Evolutionary conservation across 2,888 invertebrate species (phyloP), one percentile per base, ranked within the genome.

Genomic region (Tupiocoris notatus): DNA sequence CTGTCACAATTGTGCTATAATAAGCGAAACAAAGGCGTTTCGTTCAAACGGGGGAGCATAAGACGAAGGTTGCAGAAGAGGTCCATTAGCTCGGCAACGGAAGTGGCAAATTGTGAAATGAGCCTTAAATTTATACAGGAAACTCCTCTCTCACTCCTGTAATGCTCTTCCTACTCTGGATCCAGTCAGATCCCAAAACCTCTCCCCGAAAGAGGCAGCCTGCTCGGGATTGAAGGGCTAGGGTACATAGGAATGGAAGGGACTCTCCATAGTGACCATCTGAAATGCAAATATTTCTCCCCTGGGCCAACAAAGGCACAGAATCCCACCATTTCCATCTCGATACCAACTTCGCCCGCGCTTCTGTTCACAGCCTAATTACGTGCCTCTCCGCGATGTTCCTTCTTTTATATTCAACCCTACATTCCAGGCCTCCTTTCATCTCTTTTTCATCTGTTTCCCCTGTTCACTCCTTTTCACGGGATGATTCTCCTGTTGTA

Each of bases 231-330:
- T 67, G 67, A 67, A 57, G 67, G 20, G 67, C 56, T 39, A 54
- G n/a, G 39, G 39, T 39, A 39, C 39, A 12, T 39, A 12, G 39
- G 3, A 39, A 39, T 3, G 39, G 39, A 7, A 39, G 39, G n/a
- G n/a, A n/a, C 39, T 39, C 39, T 39, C 59, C 58, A 25, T 70
- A 70, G 70, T 70, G 70, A 70, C 70, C 70, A 70, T 70, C 70
- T 70, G 70, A 70, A 70, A 70, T 70, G 70, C 70, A 70, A 70
- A 70, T 70, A 70, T 70, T 70, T 70, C 21, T 57, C 68, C 70
- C 21, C 16, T 39, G 12, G n/a, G 12, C 70, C 59, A 59, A 70
- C 70, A 70, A 70, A 70, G 70, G 70, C 39, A 12, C 39, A 39
- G n/a, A 39, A 3, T 12, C 39, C 12, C 39, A 12, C 39, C 39